phyloP scores from a whole-genome alignment of 2,888 invertebrate genomes.

The Cetonia aurata region DNA sequence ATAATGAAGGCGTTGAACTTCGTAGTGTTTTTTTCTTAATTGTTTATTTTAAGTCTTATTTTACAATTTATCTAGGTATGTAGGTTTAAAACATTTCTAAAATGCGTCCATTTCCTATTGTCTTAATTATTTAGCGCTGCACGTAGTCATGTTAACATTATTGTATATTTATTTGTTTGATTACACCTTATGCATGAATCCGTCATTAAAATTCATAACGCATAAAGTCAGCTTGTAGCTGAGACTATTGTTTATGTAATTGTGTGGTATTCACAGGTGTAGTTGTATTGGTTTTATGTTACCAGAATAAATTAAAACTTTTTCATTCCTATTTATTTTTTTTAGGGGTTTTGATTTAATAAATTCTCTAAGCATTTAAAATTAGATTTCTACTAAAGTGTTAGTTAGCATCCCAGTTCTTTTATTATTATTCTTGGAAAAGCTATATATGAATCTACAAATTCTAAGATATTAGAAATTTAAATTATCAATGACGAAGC shows the following conservation, averaged over 20 bases:
- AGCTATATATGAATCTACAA: too few relatives aligned
- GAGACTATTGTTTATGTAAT: constrained; percentile 1
- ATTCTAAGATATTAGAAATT: too few relatives aligned
- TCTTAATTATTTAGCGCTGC: constrained; percentile 51
- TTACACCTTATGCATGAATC: constrained; percentile 47
- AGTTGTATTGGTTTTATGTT: neutral
- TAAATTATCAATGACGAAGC: constrained; percentile 14
- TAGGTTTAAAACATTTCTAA: constrained; percentile 40
- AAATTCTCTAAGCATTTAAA: too few relatives aligned
- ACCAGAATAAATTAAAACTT: neutral
- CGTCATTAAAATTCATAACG: constrained; percentile 49
- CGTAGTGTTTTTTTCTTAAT: too few relatives aligned
- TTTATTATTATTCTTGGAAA: too few relatives aligned
- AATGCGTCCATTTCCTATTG: constrained; percentile 22
- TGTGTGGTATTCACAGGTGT: neutral
- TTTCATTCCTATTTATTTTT: too few relatives aligned
- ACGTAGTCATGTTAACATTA: constrained; percentile 53
- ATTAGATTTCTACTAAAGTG: too few relatives aligned
- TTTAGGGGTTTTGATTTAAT: too few relatives aligned
- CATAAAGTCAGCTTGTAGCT: neutral
- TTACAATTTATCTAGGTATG: constrained; percentile 39
- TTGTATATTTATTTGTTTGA: constrained; percentile 45
- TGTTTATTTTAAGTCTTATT: too few relatives aligned
- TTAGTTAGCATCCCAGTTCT: too few relatives aligned
- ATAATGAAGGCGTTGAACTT: constrained; percentile 29